phyloP scores from a whole-genome alignment of 1,140 invertebrate species.

The Atta texana region DNA sequence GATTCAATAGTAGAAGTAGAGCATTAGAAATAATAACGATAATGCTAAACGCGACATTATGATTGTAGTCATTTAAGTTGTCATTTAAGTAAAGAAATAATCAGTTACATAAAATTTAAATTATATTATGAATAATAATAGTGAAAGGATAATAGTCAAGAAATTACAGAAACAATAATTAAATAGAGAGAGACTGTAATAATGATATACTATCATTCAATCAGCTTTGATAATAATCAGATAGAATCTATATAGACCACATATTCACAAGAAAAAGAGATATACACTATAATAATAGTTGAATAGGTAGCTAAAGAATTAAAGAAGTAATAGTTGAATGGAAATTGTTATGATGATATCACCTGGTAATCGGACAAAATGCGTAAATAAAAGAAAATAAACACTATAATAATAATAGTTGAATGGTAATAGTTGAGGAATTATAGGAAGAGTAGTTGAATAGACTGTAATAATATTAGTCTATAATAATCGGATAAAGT shows the following conservation, averaged over 20 bases:
- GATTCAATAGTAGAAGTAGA: background rate
- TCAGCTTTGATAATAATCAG: background rate
- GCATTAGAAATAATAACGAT: background rate
- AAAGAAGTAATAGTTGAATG: background rate
- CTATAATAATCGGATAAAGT: no score
- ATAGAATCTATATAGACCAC: background rate
- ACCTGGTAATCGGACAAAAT: no score
- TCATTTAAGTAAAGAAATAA: background rate
- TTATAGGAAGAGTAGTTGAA: no score
- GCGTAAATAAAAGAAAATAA: background rate
- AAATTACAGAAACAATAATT: background rate
- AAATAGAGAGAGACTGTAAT: background rate
- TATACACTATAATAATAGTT: background rate
- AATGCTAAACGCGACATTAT: background rate
- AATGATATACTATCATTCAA: background rate
- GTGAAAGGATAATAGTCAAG: background rate
- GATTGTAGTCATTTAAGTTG: background rate
- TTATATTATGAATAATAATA: background rate
- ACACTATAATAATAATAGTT: background rate
- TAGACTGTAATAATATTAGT: no score
- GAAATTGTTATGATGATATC: background rate
- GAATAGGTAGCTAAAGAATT: background rate
- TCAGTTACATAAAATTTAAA: background rate
- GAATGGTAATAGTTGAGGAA: background rate
- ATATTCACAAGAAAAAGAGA: no score